Percentiles rank a stretch among this genome's conserved stretches.
phyloP scores from a whole-genome alignment of 2,888 invertebrate genomes.

The Drymonia ruficornis region DNA sequence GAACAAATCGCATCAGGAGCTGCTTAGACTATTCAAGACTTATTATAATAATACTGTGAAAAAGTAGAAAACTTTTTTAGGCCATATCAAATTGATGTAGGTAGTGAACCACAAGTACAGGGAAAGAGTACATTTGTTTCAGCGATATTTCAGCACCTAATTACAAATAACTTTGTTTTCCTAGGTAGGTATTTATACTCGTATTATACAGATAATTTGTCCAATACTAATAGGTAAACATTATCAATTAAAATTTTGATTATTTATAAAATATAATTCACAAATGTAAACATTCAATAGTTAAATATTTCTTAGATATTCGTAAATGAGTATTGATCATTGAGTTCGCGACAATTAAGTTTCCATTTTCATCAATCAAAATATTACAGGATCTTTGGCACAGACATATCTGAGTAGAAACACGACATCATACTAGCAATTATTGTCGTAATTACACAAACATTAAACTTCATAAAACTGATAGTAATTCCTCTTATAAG shows the following conservation, averaged over 20 bases:
- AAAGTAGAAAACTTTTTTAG: slow-evolving; percentile 63
- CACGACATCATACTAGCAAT: slow-evolving; percentile 33
- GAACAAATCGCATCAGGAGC: slow-evolving; percentile 7
- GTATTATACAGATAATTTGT: neutral
- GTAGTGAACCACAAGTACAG: slow-evolving; percentile 9
- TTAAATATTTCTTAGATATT: slow-evolving; percentile 15
- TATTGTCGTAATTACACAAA: slow-evolving; percentile 51
- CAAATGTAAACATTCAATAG: slow-evolving; percentile 28
- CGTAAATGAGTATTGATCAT: slow-evolving; percentile 33
- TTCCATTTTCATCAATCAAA: slow-evolving; percentile 13
- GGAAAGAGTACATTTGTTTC: slow-evolving; percentile 12
- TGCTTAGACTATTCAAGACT: slow-evolving; percentile 37
- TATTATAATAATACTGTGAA: slow-evolving; percentile 67
- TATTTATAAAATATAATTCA: slow-evolving; percentile 15
- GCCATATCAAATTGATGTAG: slow-evolving; percentile 25
- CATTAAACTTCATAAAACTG: slow-evolving; percentile 31
- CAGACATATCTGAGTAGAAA: slow-evolving; percentile 28
- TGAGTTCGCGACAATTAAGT: slow-evolving; percentile 24
- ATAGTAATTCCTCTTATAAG: slow-evolving; percentile 18
- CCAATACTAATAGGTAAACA: neutral
- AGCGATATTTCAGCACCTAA: slow-evolving; percentile 15
- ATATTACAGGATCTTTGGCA: slow-evolving; percentile 45
- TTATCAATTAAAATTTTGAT: neutral
- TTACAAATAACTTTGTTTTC: slow-evolving; percentile 11
- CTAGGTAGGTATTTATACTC: slow-evolving; percentile 26